Conservation (phyloP, 2,797 vertebrate species). For the Semaprochilodus insignis region DNA sequence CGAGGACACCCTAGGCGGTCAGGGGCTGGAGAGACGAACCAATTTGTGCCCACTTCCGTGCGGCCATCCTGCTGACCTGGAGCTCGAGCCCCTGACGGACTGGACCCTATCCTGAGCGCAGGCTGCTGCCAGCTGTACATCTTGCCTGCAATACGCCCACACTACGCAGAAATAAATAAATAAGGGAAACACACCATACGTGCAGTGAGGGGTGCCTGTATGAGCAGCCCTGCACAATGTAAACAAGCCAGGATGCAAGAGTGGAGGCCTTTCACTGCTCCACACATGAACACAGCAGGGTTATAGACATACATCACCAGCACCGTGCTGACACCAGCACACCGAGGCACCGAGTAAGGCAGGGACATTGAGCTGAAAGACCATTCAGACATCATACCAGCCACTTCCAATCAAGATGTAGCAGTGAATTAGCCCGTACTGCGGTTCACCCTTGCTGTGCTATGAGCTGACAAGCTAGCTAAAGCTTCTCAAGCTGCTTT, state of each 20-base stretch:
- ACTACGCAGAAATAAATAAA: constrained; percentile 30
- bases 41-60: not conserved
- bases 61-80: not conserved
- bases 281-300: not conserved
- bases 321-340: constrained; percentile 40
- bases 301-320: constrained; percentile 15
- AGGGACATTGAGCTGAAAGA: no score
- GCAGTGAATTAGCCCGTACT: no score
- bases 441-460: no score
- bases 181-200: not conserved
- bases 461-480: no score
- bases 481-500: no score
- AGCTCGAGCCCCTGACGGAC: not conserved
- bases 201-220: constrained; percentile 12
- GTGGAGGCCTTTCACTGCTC: not conserved
- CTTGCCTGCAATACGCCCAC: constrained; percentile 49
- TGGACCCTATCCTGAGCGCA: not conserved
- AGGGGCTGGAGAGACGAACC: no score
- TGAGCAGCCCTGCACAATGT: not conserved
- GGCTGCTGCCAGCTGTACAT: constrained; percentile 32
- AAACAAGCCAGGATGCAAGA: not conserved
- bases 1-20: not conserved
- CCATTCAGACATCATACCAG: no score
- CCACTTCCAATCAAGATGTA: no score
- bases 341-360: not conserved